These are phyloP conservation scores for Empis stercorea DNA, from an alignment of 2,888 invertebrate species.

Conservation along the genomic window DNA sequence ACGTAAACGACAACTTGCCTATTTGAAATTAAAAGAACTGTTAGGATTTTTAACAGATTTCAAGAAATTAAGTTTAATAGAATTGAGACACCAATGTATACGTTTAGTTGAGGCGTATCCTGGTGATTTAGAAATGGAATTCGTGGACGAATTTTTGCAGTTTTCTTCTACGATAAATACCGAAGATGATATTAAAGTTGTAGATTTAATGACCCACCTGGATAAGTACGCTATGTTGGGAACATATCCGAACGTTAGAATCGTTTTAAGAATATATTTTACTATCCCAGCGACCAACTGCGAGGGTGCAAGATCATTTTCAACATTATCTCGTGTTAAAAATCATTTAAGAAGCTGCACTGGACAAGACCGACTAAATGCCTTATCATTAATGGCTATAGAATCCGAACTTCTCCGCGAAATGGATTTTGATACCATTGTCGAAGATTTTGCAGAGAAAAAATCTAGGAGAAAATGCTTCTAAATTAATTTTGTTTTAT, in stretches of 20 bases:
- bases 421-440: not conserved
- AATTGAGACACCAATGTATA: not conserved
- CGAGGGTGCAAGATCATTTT: not conserved
- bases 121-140: not conserved
- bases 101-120: not conserved
- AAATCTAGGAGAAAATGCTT: not conserved
- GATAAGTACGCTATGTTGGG: not conserved
- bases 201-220: not conserved
- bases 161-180: not conserved
- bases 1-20: not conserved
- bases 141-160: not conserved
- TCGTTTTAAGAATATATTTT: not conserved
- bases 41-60: not conserved
- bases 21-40: not conserved
- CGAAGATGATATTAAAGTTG: not conserved
- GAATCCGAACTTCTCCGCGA: not conserved
- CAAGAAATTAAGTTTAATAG: not conserved
- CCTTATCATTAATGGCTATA: not conserved
- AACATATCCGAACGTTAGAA: not conserved
- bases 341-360: not conserved
- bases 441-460: not conserved
- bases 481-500: not conserved
- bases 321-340: not conserved
- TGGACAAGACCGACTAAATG: not conserved
- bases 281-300: not conserved